Evolutionary conservation across 2,888 invertebrate genomes (phyloP).

Genomic region (Xanthia icteritia): DNA sequence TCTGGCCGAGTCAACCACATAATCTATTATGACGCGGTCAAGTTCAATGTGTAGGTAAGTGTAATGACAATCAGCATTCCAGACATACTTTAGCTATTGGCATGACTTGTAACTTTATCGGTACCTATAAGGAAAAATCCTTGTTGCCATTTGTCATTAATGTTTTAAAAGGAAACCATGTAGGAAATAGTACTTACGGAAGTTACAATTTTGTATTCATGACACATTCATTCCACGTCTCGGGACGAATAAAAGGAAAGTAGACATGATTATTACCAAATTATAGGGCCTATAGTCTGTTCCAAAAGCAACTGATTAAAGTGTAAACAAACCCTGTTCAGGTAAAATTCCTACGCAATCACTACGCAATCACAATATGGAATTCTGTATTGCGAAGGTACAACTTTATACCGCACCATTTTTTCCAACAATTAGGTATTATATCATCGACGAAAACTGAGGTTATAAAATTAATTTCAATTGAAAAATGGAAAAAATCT

Average conservation of each 20-base stretch:
- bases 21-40: not conserved
- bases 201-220: conserved; percentile 17
- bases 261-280: not conserved
- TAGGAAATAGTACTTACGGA: conserved; percentile 44
- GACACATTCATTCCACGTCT: conserved; percentile 5
- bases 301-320: not conserved
- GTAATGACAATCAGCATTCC: conserved; percentile 22
- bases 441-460: no score
- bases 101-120: conserved; percentile 2
- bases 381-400: not conserved
- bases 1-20: not conserved
- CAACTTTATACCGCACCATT: not conserved
- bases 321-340: not conserved
- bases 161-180: conserved; percentile 22
- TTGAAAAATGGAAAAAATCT: no score
- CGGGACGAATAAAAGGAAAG: not conserved
- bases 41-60: not conserved
- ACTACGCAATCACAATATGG: not conserved
- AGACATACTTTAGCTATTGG: not conserved
- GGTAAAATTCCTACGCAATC: not conserved
- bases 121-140: conserved; percentile 45
- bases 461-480: no score
- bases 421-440: not conserved
- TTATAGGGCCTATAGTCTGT: not conserved
- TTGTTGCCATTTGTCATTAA: conserved; percentile 35